Base-by-base conservation (phyloP, 2,888 invertebrate genomes). In the Cataglyphis cursor region DNA sequence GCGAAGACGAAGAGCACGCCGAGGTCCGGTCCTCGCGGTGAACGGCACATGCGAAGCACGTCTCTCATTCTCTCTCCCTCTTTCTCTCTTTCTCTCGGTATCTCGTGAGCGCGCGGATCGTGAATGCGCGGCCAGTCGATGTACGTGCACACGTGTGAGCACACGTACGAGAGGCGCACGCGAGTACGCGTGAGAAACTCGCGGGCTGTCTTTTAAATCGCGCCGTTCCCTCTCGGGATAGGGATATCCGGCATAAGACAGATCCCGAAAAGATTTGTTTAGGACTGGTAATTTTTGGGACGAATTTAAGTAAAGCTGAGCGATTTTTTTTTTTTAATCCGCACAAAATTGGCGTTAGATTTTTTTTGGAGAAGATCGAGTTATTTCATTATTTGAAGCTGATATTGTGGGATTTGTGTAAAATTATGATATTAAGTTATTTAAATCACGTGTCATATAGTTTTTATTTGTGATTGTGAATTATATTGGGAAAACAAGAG, bases 21-120 rank as follows among this genome's bases (percentile, higher is more conserved):
- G 74, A 78, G 62, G 76, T 78, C 57, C 76, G 65, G 74, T 78
- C 57, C 76, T 82, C 72, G 68, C 83, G 85, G 85, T 62, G 88
- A 90, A 88, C 87, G 89, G 86, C 83, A 90, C 92, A 88, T 84
- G 91, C 91, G 89, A 92, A 90, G 85, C 85, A 87, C 88, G 87
- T 85, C 82, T 73, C 51, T n/a, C 44, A 18, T 18, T 44, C 4
- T 44, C 44, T 44, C 4, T 15, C 44, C 85, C 82, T 73, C 44
- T 15, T 18, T 48, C 44, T 44, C 15, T 44, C 44, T 44, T 12
- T 44, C 44, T 44, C 70, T 12, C 66, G 66, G 76, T 74, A 76
- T 61, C 57, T 75, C 70, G 87, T 59, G 74, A 65, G 68, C 61
- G 78, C 73, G 73, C 73, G 35, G 57, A 54, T 84, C 85, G 51